Base-by-base conservation (phyloP, 2,797 vertebrate species). In the Arrhamphus sclerolepis region DNA sequence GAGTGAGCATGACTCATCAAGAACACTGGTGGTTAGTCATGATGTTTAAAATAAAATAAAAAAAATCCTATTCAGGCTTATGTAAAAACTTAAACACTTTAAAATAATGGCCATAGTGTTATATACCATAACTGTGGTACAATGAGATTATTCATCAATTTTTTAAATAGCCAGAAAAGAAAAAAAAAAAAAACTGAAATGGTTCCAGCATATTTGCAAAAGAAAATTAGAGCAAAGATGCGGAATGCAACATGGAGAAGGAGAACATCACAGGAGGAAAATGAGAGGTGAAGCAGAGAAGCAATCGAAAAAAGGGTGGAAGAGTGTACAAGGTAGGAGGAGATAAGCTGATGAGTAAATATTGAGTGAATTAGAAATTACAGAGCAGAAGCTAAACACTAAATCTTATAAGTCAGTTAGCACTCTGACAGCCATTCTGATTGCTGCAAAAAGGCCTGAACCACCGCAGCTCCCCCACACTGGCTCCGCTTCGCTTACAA, bases 1-100 rank as follows among this genome's bases (percentile, higher is more conserved):
- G 46, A 58, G 50, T 53, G 58, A 72, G 60, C 47, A 52, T 71
- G 65, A 77, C 53, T 70, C 46, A 69, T 70, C 38, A 40, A 2
- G 22, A 68, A 50, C 55, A 53, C 17, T 0, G 42, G 17, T 5
- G 1, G 22, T 26, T 53, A 61, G 31, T 34, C 18, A 11, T 8
- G 20, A 50, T 7, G 7, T 20, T 16, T 59, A n/a, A 41, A 42
- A 28, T 59, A n/a, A 41, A 42, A 28, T n/a, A 44, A 34, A 5
- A 52, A 40, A 58, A 34, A 34, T 13, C 31, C 10, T 34, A 41
- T 24, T 39, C 17, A 1, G 10, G 6, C 11, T 21, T 22, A 24
- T 53, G 10, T 17, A 26, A 53, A 16, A n/a, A 9, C 51, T 63
- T 54, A 61, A 58, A 60, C 53, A 18, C 8, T n/a, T 42, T 26